phyloP scores from a whole-genome alignment of 2,113 vertebrate species.

The Prochilodus magdalenae region DNA sequence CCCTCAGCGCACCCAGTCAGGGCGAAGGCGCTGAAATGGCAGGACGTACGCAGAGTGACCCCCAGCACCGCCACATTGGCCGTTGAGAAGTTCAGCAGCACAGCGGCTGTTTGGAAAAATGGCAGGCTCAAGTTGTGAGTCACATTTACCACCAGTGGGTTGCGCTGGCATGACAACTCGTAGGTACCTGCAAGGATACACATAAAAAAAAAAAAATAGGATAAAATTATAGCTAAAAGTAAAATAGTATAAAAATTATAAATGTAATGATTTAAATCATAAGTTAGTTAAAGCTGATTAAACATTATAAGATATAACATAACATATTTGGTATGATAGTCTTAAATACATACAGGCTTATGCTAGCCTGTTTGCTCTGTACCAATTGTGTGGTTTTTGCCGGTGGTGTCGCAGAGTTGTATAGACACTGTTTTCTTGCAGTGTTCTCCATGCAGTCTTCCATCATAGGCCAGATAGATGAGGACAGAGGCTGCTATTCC shows the following conservation, averaged over 20 bases:
- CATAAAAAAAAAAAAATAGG: neutral
- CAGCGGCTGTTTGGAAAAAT: constrained; percentile 68
- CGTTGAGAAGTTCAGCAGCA: constrained; percentile 88
- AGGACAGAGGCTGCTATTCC: constrained; percentile 84
- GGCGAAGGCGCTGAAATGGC: constrained; percentile 74
- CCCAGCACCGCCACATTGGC: constrained; percentile 83
- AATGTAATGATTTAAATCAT: neutral
- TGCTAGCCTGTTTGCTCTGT: constrained; percentile 26
- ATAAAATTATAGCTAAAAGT: neutral
- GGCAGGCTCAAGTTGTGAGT: constrained; percentile 72
- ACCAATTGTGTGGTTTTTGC: constrained; percentile 87
- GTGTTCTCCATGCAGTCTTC: constrained; percentile 71
- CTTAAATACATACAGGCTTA: neutral
- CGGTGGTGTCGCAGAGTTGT: constrained; percentile 78
- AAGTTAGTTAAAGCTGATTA: too few relatives aligned
- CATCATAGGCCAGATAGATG: constrained; percentile 87
- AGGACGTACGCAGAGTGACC: constrained; percentile 83
- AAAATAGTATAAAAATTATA: neutral
- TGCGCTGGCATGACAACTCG: constrained; percentile 86
- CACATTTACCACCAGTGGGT: constrained; percentile 85
- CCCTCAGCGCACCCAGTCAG: constrained; percentile 80
- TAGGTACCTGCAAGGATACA: constrained; percentile 75
- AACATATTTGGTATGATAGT: neutral
- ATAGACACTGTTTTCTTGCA: constrained; percentile 77
- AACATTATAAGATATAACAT: neutral